Evolutionary conservation across 2,888 invertebrate genomes (phyloP).

Genomic region (Rhaphigaster nebulosa): DNA sequence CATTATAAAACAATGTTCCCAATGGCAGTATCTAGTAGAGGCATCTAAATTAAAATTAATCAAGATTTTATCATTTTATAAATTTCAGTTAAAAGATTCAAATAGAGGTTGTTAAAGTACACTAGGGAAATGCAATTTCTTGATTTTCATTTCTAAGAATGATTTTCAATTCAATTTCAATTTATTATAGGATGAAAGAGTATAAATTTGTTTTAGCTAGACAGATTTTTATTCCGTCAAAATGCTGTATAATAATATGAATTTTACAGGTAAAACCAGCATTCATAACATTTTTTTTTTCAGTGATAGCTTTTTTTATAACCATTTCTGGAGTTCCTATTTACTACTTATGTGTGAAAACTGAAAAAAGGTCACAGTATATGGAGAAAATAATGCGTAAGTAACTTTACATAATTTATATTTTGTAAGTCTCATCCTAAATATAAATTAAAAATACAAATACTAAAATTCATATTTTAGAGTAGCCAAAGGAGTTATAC

Average conservation of each 20-base stretch:
- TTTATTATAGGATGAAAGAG: no score
- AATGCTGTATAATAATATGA: no score
- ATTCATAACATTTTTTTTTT: constrained; percentile 58
- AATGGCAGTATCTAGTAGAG: neutral
- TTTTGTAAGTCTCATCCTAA: neutral
- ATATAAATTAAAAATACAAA: neutral
- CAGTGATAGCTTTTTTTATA: constrained; percentile 71
- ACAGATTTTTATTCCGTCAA: no score
- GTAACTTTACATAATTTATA: constrained; percentile 38
- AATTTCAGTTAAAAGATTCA: constrained; percentile 15
- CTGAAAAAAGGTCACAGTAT: constrained; percentile 71
- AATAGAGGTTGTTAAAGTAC: no score
- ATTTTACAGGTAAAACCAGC: neutral
- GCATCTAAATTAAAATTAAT: neutral
- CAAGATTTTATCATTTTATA: neutral
- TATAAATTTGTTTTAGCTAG: no score
- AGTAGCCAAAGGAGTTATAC: neutral
- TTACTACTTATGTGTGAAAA: constrained; percentile 79
- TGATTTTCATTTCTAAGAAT: no score
- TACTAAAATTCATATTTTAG: neutral
- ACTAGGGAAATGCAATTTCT: no score
- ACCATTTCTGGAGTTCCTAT: constrained; percentile 80
- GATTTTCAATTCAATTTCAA: no score
- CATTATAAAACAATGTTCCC: no score
- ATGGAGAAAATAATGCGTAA: constrained; percentile 68